Conservation (phyloP, 1,140 invertebrate species). For the Lucilia cuprina region DNA sequence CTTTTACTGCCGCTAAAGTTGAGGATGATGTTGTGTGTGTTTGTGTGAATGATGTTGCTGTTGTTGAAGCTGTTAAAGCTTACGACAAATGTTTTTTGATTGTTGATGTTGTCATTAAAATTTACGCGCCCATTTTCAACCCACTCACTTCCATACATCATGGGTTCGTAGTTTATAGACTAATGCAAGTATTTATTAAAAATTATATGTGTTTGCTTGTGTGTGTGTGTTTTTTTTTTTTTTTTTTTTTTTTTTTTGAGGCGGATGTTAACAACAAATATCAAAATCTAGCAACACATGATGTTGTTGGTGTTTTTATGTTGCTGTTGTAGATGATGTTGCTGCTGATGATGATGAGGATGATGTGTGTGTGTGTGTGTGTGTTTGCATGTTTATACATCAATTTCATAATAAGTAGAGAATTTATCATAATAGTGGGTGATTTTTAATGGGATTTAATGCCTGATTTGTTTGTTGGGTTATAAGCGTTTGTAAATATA, state of each 20-base stretch:
- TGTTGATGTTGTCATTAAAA: conserved; percentile 29
- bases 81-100: conserved; percentile 7
- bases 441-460: background rate
- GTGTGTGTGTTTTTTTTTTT: too few relatives aligned
- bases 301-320: background rate
- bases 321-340: background rate
- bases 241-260: conserved; percentile 32
- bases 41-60: background rate
- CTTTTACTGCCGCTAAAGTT: background rate
- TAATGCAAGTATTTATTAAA: conserved; percentile 4
- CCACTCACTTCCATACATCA: conserved; percentile 45
- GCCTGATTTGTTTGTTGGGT: background rate
- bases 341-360: conserved; percentile 35
- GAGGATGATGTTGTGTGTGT: background rate
- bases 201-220: too few relatives aligned
- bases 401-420: background rate
- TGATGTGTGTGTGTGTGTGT: conserved; percentile 39
- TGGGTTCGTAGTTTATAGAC: background rate
- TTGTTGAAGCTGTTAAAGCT: background rate
- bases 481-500: too few relatives aligned
- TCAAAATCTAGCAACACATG: background rate
- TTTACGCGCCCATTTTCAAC: conserved; percentile 59
- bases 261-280: conserved; percentile 26
- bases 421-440: background rate
- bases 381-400: conserved; percentile 39